Evolutionary conservation across 2,888 invertebrate species (phyloP).

Genomic region (Eudasyphora cyanicolor): DNA sequence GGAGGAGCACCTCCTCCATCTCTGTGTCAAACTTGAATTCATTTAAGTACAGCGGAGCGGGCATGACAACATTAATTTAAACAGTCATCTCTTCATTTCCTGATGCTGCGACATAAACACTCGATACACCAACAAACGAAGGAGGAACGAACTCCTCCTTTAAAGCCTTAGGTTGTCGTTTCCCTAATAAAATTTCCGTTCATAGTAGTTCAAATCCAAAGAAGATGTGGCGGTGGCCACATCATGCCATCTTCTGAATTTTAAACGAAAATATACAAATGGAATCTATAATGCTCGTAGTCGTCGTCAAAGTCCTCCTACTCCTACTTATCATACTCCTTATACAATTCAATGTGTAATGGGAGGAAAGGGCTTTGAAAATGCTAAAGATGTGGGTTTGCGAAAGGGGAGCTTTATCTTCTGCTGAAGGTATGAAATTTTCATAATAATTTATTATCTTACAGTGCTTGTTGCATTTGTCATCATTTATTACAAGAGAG

Average conservation of each 20-base stretch:
- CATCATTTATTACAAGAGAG: slow-evolving; percentile 39
- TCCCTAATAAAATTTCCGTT: slow-evolving; percentile 28
- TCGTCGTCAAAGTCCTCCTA: too few species aligned
- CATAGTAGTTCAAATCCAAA: neutral
- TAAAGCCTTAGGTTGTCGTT: neutral
- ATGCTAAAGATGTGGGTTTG: neutral
- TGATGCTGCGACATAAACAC: neutral
- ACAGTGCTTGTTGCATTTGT: slow-evolving; percentile 49
- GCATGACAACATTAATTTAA: neutral
- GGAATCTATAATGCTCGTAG: neutral
- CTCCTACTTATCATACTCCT: too few species aligned
- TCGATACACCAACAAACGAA: neutral
- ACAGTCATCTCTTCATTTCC: slow-evolving; percentile 21
- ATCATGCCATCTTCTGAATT: neutral
- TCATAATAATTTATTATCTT: slow-evolving; percentile 55
- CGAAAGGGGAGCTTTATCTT: neutral
- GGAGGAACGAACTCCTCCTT: neutral
- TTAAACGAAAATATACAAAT: slow-evolving; percentile 8
- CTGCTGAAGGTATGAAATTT: slow-evolving; percentile 30
- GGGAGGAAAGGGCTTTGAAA: neutral
- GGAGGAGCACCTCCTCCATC: neutral
- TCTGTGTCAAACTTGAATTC: neutral
- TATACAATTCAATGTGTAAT: neutral
- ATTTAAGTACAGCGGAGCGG: neutral
- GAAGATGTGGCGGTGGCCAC: neutral